Evolutionary conservation across 2,888 invertebrate genomes (phyloP), one percentile per base, ranked within the genome.

Genomic region (Hypomecis atomaria): DNA sequence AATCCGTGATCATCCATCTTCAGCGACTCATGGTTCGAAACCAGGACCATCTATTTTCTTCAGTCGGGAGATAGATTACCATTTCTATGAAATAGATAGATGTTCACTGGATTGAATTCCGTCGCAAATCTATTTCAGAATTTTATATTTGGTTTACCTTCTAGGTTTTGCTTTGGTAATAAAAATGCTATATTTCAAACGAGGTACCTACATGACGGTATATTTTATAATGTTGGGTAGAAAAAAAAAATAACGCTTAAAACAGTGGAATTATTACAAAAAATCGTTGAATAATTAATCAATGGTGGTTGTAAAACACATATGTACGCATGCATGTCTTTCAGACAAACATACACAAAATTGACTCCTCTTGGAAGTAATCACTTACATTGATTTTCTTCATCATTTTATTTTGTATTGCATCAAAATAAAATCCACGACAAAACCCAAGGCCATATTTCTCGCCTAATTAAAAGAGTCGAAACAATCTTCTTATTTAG

Each of bases 1-100:
- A 23, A 52, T 49, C 36, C 37, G 6, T 8, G 49, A 49, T 42
- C 40, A 40, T 52, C 40, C 9, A 40, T 42, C 52, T 52, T 8
- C 33, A 52, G 33, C 52, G 52, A 33, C 33, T 47, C 56, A 10
- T 56, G 56, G 37, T 48, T 56, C 23, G 47, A 40, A 33, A n/a
- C 38, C 5, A 2, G n/a, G 33, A 48, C 33, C 56, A 56, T 56
- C 37, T 56, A 56, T 56, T 56, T 47, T n/a, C 37, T 47, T 47
- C 45, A 45, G 40, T 33, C 34, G 7, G 6, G 45, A 48, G 47
- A 56, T 38, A 56, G 40, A 56, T 56, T 47, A 56, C 56, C 56
- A 47, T 47, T 56, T 56, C 47, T 10, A 47, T 33, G 56, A 56
- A 48, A 47, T 47, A 47, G 44, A 37, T 23, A 45, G 13, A 47